Percentiles rank a stretch among this genome's conserved stretches.
Evolutionary conservation across 2,888 invertebrate species (phyloP).

Genomic region (Deilephila elpenor): DNA sequence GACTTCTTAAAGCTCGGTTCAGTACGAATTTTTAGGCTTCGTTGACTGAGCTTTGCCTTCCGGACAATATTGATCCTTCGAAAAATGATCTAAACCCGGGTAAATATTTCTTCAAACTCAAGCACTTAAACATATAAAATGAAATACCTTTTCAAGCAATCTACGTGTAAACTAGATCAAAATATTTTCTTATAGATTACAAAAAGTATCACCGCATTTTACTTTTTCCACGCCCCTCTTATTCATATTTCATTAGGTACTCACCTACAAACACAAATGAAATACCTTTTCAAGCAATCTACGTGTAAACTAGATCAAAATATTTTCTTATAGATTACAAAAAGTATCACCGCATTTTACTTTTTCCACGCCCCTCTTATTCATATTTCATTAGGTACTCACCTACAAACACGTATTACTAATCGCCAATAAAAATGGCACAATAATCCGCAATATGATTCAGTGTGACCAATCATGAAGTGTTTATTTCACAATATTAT

Average conservation of each 20-base stretch:
- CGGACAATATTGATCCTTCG: too few relatives aligned
- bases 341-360: not conserved
- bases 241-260: conserved; percentile 6
- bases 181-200: not conserved
- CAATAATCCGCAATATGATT: conserved; percentile 3
- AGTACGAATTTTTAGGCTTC: too few relatives aligned
- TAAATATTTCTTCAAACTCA: too few relatives aligned
- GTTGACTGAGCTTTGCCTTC: too few relatives aligned
- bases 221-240: not conserved
- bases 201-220: not conserved
- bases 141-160: too few relatives aligned
- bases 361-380: not conserved
- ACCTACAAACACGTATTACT: not conserved
- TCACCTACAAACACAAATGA: too few relatives aligned
- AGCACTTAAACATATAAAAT: too few relatives aligned
- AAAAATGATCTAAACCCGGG: too few relatives aligned
- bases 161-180: not conserved
- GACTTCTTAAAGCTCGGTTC: too few relatives aligned
- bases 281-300: too few relatives aligned
- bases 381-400: conserved; percentile 2
- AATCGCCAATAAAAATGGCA: not conserved
- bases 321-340: not conserved
- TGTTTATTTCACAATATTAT: not conserved
- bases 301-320: not conserved
- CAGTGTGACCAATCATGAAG: not conserved